phyloP scores from a whole-genome alignment of 2,113 vertebrate species.

The Terrapene triunguis region DNA sequence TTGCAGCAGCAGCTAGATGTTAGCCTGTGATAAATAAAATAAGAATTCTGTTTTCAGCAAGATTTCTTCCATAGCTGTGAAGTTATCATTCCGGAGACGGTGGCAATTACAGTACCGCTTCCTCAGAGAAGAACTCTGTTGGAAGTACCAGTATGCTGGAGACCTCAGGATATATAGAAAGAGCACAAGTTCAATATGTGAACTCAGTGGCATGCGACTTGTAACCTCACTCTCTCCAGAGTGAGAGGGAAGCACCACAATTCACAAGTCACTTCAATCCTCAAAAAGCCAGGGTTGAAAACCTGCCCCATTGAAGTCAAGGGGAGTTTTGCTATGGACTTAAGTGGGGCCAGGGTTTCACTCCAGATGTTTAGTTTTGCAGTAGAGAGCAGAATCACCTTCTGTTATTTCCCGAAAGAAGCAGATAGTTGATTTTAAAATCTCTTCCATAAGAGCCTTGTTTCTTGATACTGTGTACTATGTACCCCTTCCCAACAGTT shows the following conservation, averaged over 20 bases:
- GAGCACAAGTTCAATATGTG: not conserved
- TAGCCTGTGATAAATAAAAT: slow-evolving; percentile 8
- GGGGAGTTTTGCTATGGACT: not conserved
- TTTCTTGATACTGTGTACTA: not conserved
- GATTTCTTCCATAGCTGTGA: slow-evolving; percentile 18
- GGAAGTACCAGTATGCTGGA: slow-evolving; percentile 14
- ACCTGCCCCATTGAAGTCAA: not conserved
- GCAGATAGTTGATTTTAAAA: not conserved
- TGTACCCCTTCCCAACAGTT: not conserved
- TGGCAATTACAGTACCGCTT: slow-evolving; percentile 6
- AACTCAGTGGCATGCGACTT: not conserved
- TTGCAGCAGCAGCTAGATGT: slow-evolving; percentile 39
- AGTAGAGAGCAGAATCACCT: not conserved
- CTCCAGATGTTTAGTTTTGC: not conserved
- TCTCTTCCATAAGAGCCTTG: not conserved
- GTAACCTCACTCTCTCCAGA: not conserved
- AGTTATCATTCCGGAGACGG: not conserved
- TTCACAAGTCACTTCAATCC: not conserved
- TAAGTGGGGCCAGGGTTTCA: not conserved
- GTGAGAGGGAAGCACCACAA: not conserved
- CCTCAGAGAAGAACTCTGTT: slow-evolving; percentile 6
- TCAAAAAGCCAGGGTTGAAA: not conserved
- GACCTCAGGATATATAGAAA: not conserved
- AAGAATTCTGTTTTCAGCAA: slow-evolving; percentile 21
- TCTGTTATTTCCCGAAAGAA: not conserved